Percentiles rank a stretch among this genome's conserved stretches.
phyloP scores from a whole-genome alignment of 2,888 invertebrate genomes.

The Camptogramma bilineatum region DNA sequence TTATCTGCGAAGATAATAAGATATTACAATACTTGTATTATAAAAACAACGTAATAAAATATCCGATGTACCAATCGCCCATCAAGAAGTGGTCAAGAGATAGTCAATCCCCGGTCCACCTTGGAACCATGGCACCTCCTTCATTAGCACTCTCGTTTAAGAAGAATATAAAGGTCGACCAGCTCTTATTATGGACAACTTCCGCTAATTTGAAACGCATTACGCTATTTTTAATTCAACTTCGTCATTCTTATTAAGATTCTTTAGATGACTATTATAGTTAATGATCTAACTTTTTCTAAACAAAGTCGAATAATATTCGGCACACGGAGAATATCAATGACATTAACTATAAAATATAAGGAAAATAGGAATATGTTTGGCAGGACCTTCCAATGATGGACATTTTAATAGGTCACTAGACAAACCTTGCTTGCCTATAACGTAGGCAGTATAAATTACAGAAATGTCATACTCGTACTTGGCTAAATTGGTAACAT shows the following conservation, averaged over 20 bases:
- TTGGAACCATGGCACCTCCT: conserved; percentile 33
- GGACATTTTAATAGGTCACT: background rate
- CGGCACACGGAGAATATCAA: background rate
- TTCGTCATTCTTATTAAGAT: conserved; percentile 24
- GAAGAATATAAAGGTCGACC: conserved; percentile 41
- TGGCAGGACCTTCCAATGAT: background rate
- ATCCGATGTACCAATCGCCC: too few species aligned
- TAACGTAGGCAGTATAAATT: too few species aligned
- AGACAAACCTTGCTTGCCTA: background rate
- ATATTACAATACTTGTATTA: too few species aligned
- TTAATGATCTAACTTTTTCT: background rate
- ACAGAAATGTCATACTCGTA: too few species aligned
- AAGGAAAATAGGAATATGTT: background rate
- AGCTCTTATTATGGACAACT: conserved; percentile 34
- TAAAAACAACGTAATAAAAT: too few species aligned
- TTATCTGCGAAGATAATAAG: too few species aligned
- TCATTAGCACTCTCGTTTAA: conserved; percentile 33
- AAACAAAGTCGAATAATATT: background rate
- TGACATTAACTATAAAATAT: background rate
- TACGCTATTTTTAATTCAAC: conserved; percentile 28
- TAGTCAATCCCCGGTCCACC: conserved; percentile 32
- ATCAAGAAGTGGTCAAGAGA: conserved; percentile 12
- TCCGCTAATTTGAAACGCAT: conserved; percentile 39
- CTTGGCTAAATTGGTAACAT: too few species aligned
- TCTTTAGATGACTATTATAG: conserved; percentile 9